Base-by-base conservation (phyloP, 2,797 vertebrate genomes). In the Leucoraja ocellata region DNA sequence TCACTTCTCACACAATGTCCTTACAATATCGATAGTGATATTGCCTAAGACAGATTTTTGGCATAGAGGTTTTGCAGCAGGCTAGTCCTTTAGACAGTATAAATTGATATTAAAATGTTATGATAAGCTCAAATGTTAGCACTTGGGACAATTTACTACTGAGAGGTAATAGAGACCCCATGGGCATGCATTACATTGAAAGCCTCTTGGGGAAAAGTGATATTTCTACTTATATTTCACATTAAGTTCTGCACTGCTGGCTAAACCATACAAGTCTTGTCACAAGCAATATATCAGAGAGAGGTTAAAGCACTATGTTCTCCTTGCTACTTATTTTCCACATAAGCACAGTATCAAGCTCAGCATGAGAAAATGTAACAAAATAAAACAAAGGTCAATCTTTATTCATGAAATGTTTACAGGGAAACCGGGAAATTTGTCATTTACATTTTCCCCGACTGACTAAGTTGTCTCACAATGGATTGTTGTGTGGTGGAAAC, bases 241-340 rank as follows among this genome's bases (percentile, higher is more conserved):
- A 28, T 91, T 36, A 91, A 74, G 68, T 28, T 36, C 21, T 94
- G 93, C 86, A 93, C 91, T 94, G 94, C 94, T 95, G 94, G 95
- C 94, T 94, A 94, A 94, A 93, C 83, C 94, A 94, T 92, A 93
- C 94, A 9, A 93, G 77, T 94, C 94, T 94, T 94, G 95, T 95
- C 95, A 95, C 91, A 94, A 94, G 93, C 93, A 94, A 95, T 96
- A 95, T 95, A 95, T 95, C 93, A 94, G 94, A 94, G 94, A 94
- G 94, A 93, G 94, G 94, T 94, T 95, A 95, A 94, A 95, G 93
- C 93, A 46, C 21, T 23, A 54, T 74, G 65, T 39, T 74, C 71
- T 39, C 54, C 90, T 54, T 74, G 46, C 65, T 91, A 54, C 68
- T 74, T 91, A 91, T 74, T 73, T 74, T 91, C 68, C 65, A 46